Percentiles rank a stretch among this genome's conserved stretches.
These are phyloP conservation scores for Heliconius congener DNA, from an alignment of 1,140 invertebrate genomes.

Conservation along the genomic window DNA sequence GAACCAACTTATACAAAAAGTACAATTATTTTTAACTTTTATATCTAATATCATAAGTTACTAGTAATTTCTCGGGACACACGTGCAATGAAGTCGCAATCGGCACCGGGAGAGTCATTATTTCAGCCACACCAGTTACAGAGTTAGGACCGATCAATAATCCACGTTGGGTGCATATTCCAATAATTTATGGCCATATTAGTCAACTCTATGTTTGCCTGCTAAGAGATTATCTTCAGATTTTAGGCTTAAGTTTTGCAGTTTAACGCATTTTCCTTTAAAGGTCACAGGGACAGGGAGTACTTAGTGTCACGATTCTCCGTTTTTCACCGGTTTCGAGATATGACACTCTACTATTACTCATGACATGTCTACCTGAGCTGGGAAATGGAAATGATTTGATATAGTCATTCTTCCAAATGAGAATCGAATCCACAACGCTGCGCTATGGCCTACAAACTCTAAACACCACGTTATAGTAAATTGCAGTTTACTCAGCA, in stretches of 20 bases:
- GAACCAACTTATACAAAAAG: background rate
- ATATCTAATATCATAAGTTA: background rate
- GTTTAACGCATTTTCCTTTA: background rate
- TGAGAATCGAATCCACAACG: no score
- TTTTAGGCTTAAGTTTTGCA: background rate
- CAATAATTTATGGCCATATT: background rate
- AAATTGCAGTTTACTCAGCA: background rate
- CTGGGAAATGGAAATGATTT: no score
- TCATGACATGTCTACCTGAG: no score
- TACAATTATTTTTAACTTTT: background rate
- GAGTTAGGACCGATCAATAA: conserved; percentile 12
- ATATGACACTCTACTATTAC: no score
- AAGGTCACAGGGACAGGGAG: no score
- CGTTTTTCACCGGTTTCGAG: no score
- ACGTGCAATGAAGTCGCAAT: conserved; percentile 1
- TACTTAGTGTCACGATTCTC: no score
- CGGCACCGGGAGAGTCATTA: background rate
- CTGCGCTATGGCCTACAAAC: background rate
- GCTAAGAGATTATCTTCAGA: background rate
- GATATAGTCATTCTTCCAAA: no score
- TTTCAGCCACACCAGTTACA: conserved; percentile 3
- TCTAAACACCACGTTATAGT: background rate
- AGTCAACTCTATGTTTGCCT: background rate
- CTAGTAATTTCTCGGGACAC: background rate
- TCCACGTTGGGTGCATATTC: conserved; percentile 1